Conservation (phyloP, 2,797 vertebrate genomes). For the Rhincodon typus region DNA sequence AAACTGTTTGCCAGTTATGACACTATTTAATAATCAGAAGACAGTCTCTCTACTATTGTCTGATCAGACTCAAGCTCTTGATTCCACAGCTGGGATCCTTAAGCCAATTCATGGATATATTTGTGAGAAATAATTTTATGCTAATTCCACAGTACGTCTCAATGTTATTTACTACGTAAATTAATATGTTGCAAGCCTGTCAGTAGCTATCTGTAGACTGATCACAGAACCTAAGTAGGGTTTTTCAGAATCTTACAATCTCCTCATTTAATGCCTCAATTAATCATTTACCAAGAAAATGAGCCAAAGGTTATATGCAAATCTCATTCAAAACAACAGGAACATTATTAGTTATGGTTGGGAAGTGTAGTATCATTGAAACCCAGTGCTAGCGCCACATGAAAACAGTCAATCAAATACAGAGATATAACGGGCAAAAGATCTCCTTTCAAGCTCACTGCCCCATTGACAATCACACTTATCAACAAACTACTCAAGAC, state of each 20-base stretch:
- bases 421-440: not conserved
- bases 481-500: not conserved
- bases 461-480: not conserved
- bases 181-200: not conserved
- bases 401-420: not conserved
- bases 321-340: not conserved
- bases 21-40: not conserved
- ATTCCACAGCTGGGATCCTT: not conserved
- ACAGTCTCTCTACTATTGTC: not conserved
- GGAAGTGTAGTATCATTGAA: not conserved
- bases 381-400: not conserved
- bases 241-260: not conserved
- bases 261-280: not conserved
- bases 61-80: not conserved
- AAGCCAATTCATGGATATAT: not conserved
- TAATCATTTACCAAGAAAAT: not conserved
- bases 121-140: conserved; percentile 2
- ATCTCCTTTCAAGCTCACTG: not conserved
- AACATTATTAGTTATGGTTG: not conserved
- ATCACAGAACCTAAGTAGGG: not conserved
- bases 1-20: not conserved
- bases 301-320: not conserved
- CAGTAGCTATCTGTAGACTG: not conserved
- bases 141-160: not conserved
- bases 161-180: not conserved